Conservation (phyloP, 2,113 vertebrate genomes). For the Tor tambroides region DNA sequence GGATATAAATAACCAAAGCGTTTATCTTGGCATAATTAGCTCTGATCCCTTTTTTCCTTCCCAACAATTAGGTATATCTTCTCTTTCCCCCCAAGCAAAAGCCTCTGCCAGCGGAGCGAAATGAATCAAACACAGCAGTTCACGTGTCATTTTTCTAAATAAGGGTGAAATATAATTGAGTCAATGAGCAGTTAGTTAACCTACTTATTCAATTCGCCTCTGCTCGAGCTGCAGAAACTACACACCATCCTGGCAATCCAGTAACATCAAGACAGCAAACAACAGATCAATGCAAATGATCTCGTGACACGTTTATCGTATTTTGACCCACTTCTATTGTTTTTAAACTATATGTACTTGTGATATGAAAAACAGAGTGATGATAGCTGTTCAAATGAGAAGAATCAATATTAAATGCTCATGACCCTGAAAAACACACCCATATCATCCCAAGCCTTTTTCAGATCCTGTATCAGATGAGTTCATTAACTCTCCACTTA, state of each 20-base stretch:
- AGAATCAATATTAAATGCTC: background rate
- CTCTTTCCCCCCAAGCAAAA: conserved; percentile 33
- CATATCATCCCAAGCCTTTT: background rate
- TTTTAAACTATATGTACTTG: background rate
- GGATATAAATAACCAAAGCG: conserved; percentile 53
- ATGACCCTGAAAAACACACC: background rate
- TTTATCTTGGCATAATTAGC: conserved; percentile 58
- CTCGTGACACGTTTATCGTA: background rate
- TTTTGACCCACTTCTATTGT: background rate
- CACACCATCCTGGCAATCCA: background rate
- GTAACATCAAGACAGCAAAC: conserved; percentile 19
- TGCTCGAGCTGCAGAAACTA: conserved; percentile 12
- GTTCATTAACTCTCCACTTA: conserved; percentile 10
- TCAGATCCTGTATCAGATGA: background rate
- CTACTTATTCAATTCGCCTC: conserved; percentile 19
- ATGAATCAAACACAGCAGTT: conserved; percentile 36
- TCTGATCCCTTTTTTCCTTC: conserved; percentile 41
- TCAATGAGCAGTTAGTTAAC: conserved; percentile 40
- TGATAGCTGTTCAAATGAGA: no score
- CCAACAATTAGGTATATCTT: conserved; percentile 45
- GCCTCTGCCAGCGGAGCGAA: conserved; percentile 14
- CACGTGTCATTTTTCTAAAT: conserved; percentile 37
- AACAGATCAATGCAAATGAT: conserved; percentile 26
- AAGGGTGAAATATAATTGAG: conserved; percentile 30
- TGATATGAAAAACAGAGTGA: background rate